Conservation (phyloP, 2,888 invertebrate species). For the Epirrhoe tristata region DNA sequence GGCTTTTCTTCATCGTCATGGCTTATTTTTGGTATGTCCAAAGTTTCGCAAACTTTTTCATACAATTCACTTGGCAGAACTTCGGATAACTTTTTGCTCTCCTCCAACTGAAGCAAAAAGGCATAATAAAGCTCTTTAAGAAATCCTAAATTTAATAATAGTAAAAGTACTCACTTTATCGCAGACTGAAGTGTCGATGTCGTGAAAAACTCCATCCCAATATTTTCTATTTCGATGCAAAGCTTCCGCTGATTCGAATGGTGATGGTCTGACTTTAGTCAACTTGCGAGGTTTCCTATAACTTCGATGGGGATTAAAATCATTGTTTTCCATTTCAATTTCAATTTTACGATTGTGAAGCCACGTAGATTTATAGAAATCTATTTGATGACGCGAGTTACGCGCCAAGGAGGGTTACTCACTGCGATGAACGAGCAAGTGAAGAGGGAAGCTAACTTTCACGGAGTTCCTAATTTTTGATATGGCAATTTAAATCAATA, state of each 20-base stretch:
- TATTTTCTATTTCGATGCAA: slow-evolving; percentile 67
- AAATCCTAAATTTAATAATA: neutral
- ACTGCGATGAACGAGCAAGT: slow-evolving; percentile 20
- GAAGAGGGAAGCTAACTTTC: slow-evolving; percentile 4
- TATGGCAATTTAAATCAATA: slow-evolving; percentile 3
- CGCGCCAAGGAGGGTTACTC: slow-evolving; percentile 16
- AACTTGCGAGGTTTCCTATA: slow-evolving; percentile 61
- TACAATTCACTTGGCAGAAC: slow-evolving; percentile 70
- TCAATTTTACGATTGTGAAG: slow-evolving; percentile 27
- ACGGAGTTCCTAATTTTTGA: slow-evolving; percentile 23
- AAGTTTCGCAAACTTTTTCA: slow-evolving; percentile 67
- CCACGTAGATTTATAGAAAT: slow-evolving; percentile 48
- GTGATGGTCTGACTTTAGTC: slow-evolving; percentile 62
- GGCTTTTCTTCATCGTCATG: slow-evolving; percentile 19
- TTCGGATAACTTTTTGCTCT: slow-evolving; percentile 63
- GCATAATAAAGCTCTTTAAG: neutral
- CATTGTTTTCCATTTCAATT: slow-evolving; percentile 40
- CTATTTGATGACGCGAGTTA: slow-evolving; percentile 21
- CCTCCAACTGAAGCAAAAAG: slow-evolving; percentile 53
- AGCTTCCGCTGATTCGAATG: slow-evolving; percentile 61
- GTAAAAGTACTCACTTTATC: slow-evolving; percentile 29
- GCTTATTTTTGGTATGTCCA: slow-evolving; percentile 58
- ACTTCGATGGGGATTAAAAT: slow-evolving; percentile 11
- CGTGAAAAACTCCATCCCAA: slow-evolving; percentile 65
- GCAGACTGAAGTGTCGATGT: slow-evolving; percentile 48